Conservation (phyloP, 2,888 invertebrate species). For the Hypercompe scribonia region DNA sequence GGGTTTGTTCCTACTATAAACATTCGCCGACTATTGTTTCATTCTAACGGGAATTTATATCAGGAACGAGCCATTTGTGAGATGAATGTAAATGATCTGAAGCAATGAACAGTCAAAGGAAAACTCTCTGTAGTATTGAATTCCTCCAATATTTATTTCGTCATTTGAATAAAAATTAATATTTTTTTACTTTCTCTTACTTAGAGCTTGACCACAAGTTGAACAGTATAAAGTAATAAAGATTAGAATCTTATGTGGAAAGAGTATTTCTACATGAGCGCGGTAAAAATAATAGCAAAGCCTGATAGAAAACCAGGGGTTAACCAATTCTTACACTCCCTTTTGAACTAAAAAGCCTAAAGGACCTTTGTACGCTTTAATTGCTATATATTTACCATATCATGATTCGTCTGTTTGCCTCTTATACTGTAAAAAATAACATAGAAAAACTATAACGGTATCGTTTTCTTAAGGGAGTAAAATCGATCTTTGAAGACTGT, state of each 20-base stretch:
- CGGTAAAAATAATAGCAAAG: neutral
- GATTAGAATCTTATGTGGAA: no score
- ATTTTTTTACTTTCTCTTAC: conserved; percentile 30
- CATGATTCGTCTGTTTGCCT: neutral
- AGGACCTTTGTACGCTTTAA: neutral
- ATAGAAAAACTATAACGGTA: conserved; percentile 33
- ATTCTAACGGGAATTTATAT: conserved; percentile 45
- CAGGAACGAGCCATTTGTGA: conserved; percentile 50
- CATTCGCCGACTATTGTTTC: conserved; percentile 34
- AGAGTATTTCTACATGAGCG: no score
- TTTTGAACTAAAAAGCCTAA: neutral
- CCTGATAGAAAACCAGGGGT: neutral
- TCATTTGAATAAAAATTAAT: conserved; percentile 23
- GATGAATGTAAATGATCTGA: conserved; percentile 50
- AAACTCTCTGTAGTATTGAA: conserved; percentile 41
- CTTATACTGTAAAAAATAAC: neutral
- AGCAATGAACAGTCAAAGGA: conserved; percentile 44
- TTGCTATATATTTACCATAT: neutral
- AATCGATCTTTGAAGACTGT: conserved; percentile 38
- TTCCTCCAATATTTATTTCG: conserved; percentile 30
- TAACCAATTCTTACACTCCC: neutral
- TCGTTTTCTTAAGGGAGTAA: conserved; percentile 35
- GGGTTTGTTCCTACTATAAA: conserved; percentile 18
- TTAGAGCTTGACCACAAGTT: conserved; percentile 23
- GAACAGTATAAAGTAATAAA: conserved; percentile 40